A percentile compares a stretch with the other conserved stretches of the same genome.
Conservation (phyloP, 2,797 vertebrate species). For the Garrulus glandarius region DNA sequence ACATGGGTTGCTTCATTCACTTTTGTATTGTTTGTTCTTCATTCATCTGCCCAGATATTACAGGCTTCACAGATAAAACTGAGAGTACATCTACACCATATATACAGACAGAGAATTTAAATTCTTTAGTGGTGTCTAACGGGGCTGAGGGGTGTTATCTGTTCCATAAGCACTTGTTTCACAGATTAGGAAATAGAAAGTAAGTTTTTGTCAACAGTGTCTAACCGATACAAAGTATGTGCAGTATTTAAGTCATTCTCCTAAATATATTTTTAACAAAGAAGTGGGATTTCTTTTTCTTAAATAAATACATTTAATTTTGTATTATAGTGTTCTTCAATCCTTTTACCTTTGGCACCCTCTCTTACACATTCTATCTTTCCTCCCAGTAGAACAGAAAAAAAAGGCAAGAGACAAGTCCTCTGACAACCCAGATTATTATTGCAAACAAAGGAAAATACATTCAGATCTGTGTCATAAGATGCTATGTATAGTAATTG, state of each 20-base stretch:
- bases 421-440: neutral
- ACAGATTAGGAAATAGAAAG: neutral
- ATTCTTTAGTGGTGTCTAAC: neutral
- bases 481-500: neutral
- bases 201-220: neutral
- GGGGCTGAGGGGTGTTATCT: neutral
- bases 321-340: neutral
- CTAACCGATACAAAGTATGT: neutral
- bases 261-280: neutral
- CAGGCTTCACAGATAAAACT: neutral
- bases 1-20: neutral
- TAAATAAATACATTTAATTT: neutral
- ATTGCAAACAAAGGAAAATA: neutral
- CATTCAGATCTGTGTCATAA: neutral
- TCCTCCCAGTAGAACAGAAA: neutral
- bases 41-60: neutral
- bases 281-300: neutral
- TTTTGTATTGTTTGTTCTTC: neutral
- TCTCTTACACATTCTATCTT: neutral
- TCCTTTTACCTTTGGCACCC: neutral
- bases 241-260: neutral
- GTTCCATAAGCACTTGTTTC: neutral
- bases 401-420: neutral
- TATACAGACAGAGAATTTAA: neutral
- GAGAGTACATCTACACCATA: neutral